Evolutionary conservation across 2,113 vertebrate species (phyloP).

Genomic region (Heteronetta atricapilla): DNA sequence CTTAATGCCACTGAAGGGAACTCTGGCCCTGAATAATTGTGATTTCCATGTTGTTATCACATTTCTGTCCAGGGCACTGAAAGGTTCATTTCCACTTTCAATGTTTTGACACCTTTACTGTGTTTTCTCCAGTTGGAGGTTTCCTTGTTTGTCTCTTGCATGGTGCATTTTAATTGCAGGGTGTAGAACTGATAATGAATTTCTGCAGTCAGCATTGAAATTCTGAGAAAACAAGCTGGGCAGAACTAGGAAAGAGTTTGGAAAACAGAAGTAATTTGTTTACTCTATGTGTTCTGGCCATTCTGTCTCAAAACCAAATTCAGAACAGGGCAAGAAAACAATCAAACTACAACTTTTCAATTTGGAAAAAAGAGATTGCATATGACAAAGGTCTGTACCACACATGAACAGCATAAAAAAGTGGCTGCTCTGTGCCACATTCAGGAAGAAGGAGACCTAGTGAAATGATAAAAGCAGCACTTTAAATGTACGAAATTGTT

Average conservation of each 20-base stretch:
- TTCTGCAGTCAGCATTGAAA: not conserved
- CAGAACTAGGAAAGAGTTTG: not conserved
- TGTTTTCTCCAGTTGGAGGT: not conserved
- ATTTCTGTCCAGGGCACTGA: not conserved
- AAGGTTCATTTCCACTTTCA: not conserved
- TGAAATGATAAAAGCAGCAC: constrained; percentile 13
- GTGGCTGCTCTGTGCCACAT: not conserved
- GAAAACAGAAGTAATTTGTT: not conserved
- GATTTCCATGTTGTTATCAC: constrained; percentile 24
- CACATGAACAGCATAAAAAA: not conserved
- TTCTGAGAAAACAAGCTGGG: not conserved
- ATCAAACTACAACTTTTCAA: not conserved
- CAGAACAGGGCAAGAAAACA: not conserved
- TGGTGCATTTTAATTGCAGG: not conserved
- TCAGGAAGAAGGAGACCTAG: not conserved
- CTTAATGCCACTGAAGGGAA: not conserved
- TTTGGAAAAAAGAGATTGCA: not conserved
- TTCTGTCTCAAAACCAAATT: not conserved
- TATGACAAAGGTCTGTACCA: not conserved
- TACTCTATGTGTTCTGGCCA: not conserved
- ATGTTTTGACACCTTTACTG: not conserved
- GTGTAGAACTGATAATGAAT: not conserved
- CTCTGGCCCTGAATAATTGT: constrained; percentile 20
- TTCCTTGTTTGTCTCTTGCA: not conserved
- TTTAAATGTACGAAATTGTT: constrained; percentile 15